phyloP scores from a whole-genome alignment of 2,888 invertebrate species.

The Volucella bombylans region DNA sequence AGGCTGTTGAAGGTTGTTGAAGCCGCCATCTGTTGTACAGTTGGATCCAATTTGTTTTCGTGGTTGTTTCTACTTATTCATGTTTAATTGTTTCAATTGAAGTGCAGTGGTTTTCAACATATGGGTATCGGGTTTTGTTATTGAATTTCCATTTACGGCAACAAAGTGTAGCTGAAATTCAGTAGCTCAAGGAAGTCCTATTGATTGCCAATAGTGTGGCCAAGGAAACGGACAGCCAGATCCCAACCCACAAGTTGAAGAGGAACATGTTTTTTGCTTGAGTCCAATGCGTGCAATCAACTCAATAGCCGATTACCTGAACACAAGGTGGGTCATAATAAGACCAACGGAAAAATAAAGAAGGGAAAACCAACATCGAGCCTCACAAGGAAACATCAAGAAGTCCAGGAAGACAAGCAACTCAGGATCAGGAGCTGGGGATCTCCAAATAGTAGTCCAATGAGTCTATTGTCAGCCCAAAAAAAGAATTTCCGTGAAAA shows the following conservation, averaged over 20 bases:
- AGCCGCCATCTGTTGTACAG: constrained; percentile 35
- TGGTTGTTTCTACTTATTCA: constrained; percentile 6
- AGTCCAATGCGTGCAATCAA: constrained; percentile 81
- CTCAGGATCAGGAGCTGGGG: background rate
- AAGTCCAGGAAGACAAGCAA: constrained; percentile 31
- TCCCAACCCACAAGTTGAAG: constrained; percentile 42
- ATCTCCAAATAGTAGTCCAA: background rate
- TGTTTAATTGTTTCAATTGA: background rate
- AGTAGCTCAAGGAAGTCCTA: background rate
- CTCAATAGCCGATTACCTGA: constrained; percentile 77
- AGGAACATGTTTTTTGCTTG: constrained; percentile 73
- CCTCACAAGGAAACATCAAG: constrained; percentile 75
- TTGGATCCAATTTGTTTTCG: background rate
- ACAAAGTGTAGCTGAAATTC: constrained; percentile 71
- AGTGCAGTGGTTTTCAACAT: background rate
- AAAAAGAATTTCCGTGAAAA: constrained; percentile 51
- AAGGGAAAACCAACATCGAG: constrained; percentile 78
- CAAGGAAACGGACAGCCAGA: constrained; percentile 50
- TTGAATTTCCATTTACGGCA: constrained; percentile 70
- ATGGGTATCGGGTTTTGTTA: background rate
- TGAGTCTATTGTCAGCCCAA: constrained; percentile 49
- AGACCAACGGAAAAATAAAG: constrained; percentile 75
- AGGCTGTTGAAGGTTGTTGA: no score
- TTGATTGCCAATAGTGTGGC: background rate
- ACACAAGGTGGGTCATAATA: constrained; percentile 75